These are phyloP conservation scores for Mellivora capensis DNA, from an alignment of 2,113 vertebrate species.

Conservation along the genomic window DNA sequence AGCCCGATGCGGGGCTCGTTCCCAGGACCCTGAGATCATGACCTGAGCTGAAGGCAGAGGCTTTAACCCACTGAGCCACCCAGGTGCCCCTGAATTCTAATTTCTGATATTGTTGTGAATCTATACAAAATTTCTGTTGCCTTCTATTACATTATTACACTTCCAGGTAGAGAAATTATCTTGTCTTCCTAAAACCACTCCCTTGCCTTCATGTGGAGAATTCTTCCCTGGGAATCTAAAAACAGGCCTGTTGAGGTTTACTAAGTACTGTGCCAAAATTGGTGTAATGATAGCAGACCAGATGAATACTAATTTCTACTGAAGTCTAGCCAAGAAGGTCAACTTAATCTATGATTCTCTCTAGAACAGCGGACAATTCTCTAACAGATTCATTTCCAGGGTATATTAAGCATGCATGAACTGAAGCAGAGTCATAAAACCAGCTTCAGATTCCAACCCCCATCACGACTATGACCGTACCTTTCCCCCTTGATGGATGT, in stretches of 20 bases:
- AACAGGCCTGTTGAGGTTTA: neutral
- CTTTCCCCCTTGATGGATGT: constrained; percentile 97
- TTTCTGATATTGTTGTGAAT: neutral
- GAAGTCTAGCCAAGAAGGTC: neutral
- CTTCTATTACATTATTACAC: neutral
- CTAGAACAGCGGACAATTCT: neutral
- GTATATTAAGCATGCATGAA: neutral
- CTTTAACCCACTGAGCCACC: too few species aligned
- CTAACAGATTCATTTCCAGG: neutral
- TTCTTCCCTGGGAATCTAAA: constrained; percentile 1
- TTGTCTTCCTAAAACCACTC: neutral
- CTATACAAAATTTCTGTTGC: neutral
- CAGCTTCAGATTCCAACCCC: constrained; percentile 5
- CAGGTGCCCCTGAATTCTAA: neutral
- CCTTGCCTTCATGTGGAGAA: neutral
- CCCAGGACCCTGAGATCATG: too few species aligned
- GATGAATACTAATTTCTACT: neutral
- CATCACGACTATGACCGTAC: constrained; percentile 76
- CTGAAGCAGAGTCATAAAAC: neutral
- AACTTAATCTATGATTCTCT: constrained; percentile 18
- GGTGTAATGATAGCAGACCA: neutral
- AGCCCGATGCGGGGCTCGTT: too few species aligned
- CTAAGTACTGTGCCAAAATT: neutral
- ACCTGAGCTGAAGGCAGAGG: too few species aligned
- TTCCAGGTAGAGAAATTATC: constrained; percentile 23